Conservation (phyloP, 2,797 vertebrate species). For the Mormyrops boulengeri region DNA sequence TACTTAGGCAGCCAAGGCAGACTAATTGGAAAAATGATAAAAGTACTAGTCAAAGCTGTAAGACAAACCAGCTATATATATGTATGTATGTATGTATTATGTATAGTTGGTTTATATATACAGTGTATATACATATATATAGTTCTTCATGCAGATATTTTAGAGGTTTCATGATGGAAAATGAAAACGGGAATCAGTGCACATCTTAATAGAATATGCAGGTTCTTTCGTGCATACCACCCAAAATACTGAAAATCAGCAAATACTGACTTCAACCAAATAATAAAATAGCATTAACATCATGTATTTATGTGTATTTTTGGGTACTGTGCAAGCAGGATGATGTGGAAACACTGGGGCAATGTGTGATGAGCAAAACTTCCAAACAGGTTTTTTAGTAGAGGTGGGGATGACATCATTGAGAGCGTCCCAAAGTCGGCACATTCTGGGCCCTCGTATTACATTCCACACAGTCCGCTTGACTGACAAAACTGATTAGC, state of each 20-base stretch:
- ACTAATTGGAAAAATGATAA: neutral
- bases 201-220: neutral
- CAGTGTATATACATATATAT: neutral
- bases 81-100: neutral
- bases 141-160: neutral
- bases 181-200: neutral
- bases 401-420: conserved; percentile 31
- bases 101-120: neutral
- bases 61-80: neutral
- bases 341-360: neutral
- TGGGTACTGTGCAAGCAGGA: neutral
- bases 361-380: neutral
- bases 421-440: conserved; percentile 43
- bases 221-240: neutral
- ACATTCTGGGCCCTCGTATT: conserved; percentile 41
- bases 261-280: neutral
- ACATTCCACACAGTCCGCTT: conserved; percentile 30
- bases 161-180: neutral
- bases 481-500: conserved; percentile 20
- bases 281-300: neutral
- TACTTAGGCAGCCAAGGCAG: neutral
- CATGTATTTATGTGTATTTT: neutral
- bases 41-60: neutral
- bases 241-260: neutral
- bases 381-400: neutral